These are phyloP conservation scores for Cosmia pyralina DNA, from an alignment of 2,888 invertebrate genomes.

Conservation along the genomic window DNA sequence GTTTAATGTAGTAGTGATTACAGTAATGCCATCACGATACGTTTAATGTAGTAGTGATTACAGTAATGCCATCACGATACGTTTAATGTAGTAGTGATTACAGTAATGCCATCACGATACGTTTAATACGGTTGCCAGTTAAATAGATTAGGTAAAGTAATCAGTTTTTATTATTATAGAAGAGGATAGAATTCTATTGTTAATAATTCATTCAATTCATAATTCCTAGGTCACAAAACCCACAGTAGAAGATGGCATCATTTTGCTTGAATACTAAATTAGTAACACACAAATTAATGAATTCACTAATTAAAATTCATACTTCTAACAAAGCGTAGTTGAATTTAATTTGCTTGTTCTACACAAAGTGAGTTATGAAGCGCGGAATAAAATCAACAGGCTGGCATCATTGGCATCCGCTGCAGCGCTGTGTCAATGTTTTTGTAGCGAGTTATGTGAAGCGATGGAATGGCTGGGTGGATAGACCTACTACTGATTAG, in stretches of 20 bases:
- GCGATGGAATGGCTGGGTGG: conserved; percentile 14
- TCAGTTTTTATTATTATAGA: background rate
- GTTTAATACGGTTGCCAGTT: too few relatives aligned
- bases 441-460: conserved; percentile 16
- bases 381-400: conserved; percentile 25
- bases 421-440: conserved; percentile 46
- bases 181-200: too few relatives aligned
- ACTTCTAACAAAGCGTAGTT: conserved; percentile 16
- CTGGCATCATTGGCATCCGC: conserved; percentile 25
- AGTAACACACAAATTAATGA: conserved; percentile 14
- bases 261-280: background rate
- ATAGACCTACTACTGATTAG: conserved; percentile 26
- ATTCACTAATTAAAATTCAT: conserved; percentile 14
- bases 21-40: too few relatives aligned
- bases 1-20: too few relatives aligned
- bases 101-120: too few relatives aligned
- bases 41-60: too few relatives aligned
- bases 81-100: background rate
- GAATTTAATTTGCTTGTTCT: conserved; percentile 29
- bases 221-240: too few relatives aligned
- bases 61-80: too few relatives aligned
- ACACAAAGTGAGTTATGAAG: conserved; percentile 26
- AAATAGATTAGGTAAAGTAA: background rate
- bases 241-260: background rate
- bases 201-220: too few relatives aligned